Base-by-base conservation (phyloP, 2,888 invertebrate species). In the Rhorus exstirpatorius region DNA sequence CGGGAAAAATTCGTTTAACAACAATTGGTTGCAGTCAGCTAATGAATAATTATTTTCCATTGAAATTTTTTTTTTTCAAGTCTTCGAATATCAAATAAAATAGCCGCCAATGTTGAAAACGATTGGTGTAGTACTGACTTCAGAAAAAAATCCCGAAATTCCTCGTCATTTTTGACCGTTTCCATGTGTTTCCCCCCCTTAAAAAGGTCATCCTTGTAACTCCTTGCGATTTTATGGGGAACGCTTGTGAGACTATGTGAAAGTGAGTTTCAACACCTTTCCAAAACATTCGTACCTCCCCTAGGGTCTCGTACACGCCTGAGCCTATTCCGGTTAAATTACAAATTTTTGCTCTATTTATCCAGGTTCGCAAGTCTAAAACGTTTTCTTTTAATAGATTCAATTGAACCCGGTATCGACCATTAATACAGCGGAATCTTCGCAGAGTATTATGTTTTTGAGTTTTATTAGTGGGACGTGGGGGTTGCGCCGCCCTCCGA, bases 151-250 rank as follows among this genome's bases (percentile, higher is more conserved):
- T n/a, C n/a, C n/a, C n/a, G n/a, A n/a, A n/a, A n/a, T n/a, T n/a
- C n/a, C n/a, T n/a, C n/a, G n/a, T n/a, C n/a, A n/a, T n/a, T n/a
- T n/a, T n/a, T n/a, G n/a, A n/a, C n/a, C n/a, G n/a, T n/a, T n/a
- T n/a, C n/a, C n/a, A n/a, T n/a, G n/a, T n/a, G n/a, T n/a, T n/a
- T n/a, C n/a, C n/a, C n/a, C n/a, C n/a, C n/a, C n/a, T n/a, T n/a
- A 76, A 41, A 14, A 75, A 75, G 21, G 49, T 49, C 17, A 75
- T 65, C n/a, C 75, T 51, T n/a, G 65, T 63, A n/a, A 75, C 65
- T n/a, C 65, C 53, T 3, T 53, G 53, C 1, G 38, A 7, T 26
- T 26, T 51, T 14, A 75, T 75, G 10, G 75, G 76, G 26, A 76
- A 76, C 2, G 53, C 21, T 31, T 55, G 21, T 1, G 21, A 3